phyloP scores from a whole-genome alignment of 2,888 invertebrate genomes.

The Galeruca laticollis region DNA sequence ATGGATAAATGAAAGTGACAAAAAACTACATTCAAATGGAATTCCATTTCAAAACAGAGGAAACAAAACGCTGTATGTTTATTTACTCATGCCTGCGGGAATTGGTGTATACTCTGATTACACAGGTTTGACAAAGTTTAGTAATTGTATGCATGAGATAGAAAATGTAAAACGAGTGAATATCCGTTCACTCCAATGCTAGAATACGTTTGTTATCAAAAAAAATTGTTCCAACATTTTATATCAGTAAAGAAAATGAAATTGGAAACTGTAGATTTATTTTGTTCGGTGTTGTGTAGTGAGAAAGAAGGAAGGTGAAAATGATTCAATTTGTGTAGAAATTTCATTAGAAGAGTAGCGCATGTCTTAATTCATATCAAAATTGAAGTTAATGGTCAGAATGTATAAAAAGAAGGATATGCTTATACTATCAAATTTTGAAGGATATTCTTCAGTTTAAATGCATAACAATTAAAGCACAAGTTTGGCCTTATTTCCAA shows the following conservation, averaged over 20 bases:
- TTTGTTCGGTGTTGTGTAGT: background rate
- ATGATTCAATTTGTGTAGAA: no score
- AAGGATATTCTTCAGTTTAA: no score
- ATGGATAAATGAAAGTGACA: constrained; percentile 22
- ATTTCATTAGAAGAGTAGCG: no score
- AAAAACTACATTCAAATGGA: constrained; percentile 24
- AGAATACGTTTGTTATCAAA: constrained; percentile 15
- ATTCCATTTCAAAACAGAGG: constrained; percentile 23
- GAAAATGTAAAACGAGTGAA: constrained; percentile 16
- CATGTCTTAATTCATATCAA: no score
- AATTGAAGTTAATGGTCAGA: no score
- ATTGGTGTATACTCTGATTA: constrained; percentile 24
- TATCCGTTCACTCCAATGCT: constrained; percentile 13
- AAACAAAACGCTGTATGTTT: constrained; percentile 26
- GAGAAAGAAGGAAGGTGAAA: background rate
- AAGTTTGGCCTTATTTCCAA: no score
- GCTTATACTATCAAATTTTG: no score
- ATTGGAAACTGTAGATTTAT: background rate
- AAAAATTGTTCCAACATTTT: constrained; percentile 11
- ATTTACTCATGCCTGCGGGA: constrained; percentile 22
- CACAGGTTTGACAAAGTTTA: constrained; percentile 23
- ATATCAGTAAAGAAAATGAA: constrained; percentile 13
- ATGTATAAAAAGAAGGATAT: no score
- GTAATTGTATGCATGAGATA: constrained; percentile 27
- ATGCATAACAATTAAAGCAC: no score